Conservation (phyloP, 2,888 invertebrate genomes). For the Agriopis marginaria region DNA sequence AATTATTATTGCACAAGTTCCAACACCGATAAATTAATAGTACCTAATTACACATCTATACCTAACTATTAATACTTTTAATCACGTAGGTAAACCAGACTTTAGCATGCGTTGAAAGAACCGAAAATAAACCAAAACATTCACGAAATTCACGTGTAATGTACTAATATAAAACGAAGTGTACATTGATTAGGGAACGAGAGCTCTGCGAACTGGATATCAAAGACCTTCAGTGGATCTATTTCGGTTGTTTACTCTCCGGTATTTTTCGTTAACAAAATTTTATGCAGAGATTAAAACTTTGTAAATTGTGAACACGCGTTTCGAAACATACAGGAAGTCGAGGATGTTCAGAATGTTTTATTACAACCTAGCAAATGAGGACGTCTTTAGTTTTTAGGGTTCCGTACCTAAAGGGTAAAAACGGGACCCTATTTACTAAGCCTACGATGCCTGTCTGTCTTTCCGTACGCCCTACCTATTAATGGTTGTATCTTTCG, state of each 20-base stretch:
- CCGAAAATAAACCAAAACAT: constrained; percentile 7
- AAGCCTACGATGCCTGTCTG: no score
- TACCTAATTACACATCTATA: no score
- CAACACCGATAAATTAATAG: constrained; percentile 24
- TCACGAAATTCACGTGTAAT: neutral
- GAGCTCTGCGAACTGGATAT: constrained; percentile 28
- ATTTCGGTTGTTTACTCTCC: constrained; percentile 37
- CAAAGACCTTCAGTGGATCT: constrained; percentile 37
- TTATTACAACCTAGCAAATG: constrained; percentile 1
- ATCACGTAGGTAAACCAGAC: no score
- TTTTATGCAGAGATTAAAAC: constrained; percentile 27
- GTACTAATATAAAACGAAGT: constrained; percentile 15
- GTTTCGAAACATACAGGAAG: constrained; percentile 13
- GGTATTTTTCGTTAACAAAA: constrained; percentile 30
- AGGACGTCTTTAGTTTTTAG: constrained; percentile 1
- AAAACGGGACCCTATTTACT: no score
- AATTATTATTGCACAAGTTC: constrained; percentile 19
- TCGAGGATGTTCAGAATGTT: constrained; percentile 10
- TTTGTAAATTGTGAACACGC: constrained; percentile 9
- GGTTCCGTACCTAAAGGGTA: no score
- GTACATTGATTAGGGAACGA: constrained; percentile 36
- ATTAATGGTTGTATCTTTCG: no score
- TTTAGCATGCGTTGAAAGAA: neutral
- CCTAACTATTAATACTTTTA: no score
- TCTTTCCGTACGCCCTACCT: no score